Evolutionary conservation across 2,888 invertebrate species (phyloP).

Genomic region (Tolmerus cingulatus): DNA sequence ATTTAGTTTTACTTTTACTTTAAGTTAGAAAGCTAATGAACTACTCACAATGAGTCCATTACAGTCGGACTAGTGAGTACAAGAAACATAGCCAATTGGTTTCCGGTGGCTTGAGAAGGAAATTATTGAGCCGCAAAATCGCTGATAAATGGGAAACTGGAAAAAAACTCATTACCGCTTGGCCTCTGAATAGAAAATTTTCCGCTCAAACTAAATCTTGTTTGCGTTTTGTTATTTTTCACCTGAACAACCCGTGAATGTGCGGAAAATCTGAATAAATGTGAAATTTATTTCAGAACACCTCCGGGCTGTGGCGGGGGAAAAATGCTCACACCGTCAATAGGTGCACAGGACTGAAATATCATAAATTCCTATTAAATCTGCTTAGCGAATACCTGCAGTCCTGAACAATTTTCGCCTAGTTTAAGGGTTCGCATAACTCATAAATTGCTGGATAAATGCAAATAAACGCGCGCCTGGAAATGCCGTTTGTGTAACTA

Average conservation of each 20-base stretch:
- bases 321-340: background rate
- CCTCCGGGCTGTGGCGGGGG: background rate
- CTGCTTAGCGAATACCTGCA: slow-evolving; percentile 4
- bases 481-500: slow-evolving; percentile 27
- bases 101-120: background rate
- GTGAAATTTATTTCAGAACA: background rate
- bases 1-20: background rate
- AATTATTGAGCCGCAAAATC: background rate
- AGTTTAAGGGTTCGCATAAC: slow-evolving; percentile 19
- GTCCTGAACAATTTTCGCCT: background rate
- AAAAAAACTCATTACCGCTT: background rate
- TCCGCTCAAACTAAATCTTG: background rate
- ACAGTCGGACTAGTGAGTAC: background rate
- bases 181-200: background rate
- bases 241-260: background rate
- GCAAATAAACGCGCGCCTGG: slow-evolving; percentile 8
- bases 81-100: background rate
- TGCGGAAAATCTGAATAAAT: background rate
- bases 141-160: background rate
- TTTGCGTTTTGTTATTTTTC: background rate
- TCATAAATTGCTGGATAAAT: slow-evolving; percentile 19
- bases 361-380: slow-evolving; percentile 17
- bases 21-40: background rate
- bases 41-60: background rate
- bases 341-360: background rate